Percentiles rank a stretch among this genome's conserved stretches.
These are phyloP conservation scores for Drosophila orosa DNA, from an alignment of 1,140 invertebrate genomes.

Conservation along the genomic window DNA sequence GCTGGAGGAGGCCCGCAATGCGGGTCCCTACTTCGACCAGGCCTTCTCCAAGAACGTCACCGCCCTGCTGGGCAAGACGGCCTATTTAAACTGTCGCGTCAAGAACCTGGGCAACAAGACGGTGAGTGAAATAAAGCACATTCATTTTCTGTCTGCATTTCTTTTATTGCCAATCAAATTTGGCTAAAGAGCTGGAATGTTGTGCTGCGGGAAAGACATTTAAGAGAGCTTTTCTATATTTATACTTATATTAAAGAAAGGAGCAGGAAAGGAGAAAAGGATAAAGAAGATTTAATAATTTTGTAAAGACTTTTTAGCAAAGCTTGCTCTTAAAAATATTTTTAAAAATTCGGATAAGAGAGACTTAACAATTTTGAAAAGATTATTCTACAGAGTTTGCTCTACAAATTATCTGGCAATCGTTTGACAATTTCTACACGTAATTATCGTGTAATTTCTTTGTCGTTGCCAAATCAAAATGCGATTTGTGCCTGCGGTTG, in stretches of 20 bases:
- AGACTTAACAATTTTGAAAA: neutral
- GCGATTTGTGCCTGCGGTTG: conserved; percentile 51
- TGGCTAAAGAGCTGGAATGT: neutral
- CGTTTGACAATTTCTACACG: conserved; percentile 14
- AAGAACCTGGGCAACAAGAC: conserved; percentile 95
- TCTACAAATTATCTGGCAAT: conserved; percentile 12
- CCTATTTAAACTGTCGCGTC: conserved; percentile 92
- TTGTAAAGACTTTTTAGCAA: too few species aligned
- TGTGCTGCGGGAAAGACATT: neutral
- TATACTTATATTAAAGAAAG: too few species aligned
- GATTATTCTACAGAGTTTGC: neutral
- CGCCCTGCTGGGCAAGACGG: conserved; percentile 92
- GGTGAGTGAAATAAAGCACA: conserved; percentile 86
- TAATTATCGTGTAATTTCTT: conserved; percentile 55
- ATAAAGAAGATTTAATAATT: too few species aligned
- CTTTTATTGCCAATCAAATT: neutral
- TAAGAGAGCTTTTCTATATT: neutral
- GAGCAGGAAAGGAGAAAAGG: too few species aligned
- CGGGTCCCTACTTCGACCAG: conserved; percentile 83
- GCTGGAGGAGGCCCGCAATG: conserved; percentile 72
- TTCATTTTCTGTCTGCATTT: neutral
- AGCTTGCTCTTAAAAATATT: too few species aligned
- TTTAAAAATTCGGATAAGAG: too few species aligned
- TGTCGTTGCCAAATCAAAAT: conserved; percentile 67
- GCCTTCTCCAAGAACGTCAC: conserved; percentile 87